Evolutionary conservation across 2,888 invertebrate species (phyloP), one percentile per base, ranked within the genome.

Genomic region (Cheilosia vulpina): DNA sequence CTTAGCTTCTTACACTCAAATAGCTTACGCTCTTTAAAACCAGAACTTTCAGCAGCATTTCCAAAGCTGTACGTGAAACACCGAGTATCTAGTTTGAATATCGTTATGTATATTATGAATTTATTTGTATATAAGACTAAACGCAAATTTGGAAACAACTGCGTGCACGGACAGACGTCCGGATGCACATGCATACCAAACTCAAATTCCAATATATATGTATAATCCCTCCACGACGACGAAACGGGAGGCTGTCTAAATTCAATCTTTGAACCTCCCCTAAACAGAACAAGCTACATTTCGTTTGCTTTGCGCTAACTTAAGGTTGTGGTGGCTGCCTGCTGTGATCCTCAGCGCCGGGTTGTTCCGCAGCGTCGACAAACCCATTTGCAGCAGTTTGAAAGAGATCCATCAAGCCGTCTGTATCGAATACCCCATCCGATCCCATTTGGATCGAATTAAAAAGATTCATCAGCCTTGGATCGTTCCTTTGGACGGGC

Each of bases 391-490:
- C 90, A 24, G 91, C 89, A 11, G 87, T 89, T 69, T 92, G 91
- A 87, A 91, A 90, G 68, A 92, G 45, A 52, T 90, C 90, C 71
- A 90, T 41, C 88, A 91, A 89, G 65, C 90, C 89, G 19, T 89
- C 89, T 0, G 91, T 53, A 27, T 78, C 87, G 2, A 83, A 82
- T n/a, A 47, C 87, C 1, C 63, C 65, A 6, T 65, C 63, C 6
- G 62, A 11, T n/a, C 58, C 79, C 13, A 34, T 13, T 4, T 47
- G 41, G 5, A 84, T 15, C 7, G 84, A 45, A 53, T 84, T 71
- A 9, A 84, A 84, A 0, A 84, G 27, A 13, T 55, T 65, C 65
- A 60, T 21, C 21, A 84, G 4, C 0, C 84, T 41, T 11, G 84
- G 84, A 60, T 84, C 80, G 9, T 80, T 80, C 11, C 75, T 19